Evolutionary conservation across 2,888 invertebrate genomes (phyloP).

Genomic region (Platycnemis pennipes): DNA sequence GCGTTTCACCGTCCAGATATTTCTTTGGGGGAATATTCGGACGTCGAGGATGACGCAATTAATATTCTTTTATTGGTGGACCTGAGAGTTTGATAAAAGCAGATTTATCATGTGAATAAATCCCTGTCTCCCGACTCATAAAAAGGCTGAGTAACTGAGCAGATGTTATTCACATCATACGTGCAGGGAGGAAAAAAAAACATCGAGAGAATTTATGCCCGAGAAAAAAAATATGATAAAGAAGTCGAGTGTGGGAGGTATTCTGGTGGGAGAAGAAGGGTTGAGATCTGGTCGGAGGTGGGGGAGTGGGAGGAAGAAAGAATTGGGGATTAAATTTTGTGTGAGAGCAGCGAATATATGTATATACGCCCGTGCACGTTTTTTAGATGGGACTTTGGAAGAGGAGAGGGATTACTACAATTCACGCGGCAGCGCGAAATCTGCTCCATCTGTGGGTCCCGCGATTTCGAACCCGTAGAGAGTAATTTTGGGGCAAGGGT

Average conservation of each 20-base stretch:
- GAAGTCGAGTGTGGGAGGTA: neutral
- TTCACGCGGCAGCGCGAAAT: neutral
- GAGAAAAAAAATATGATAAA: neutral
- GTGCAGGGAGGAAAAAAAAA: neutral
- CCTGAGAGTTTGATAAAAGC: constrained; percentile 16
- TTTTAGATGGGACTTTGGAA: neutral
- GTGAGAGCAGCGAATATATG: neutral
- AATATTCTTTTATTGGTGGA: neutral
- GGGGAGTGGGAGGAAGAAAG: neutral
- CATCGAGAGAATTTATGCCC: neutral
- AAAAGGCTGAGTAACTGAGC: constrained; percentile 4
- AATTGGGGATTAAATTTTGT: constrained; percentile 12
- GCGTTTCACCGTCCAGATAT: neutral
- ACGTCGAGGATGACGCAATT: neutral
- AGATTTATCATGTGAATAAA: neutral
- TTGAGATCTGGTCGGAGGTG: neutral
- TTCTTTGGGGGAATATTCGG: neutral
- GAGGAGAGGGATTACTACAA: neutral
- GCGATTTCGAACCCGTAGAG: neutral
- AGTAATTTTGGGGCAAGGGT: neutral
- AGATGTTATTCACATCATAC: neutral
- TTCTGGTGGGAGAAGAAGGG: neutral
- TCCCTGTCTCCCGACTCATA: neutral
- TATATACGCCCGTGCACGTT: neutral
- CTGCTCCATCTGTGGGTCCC: neutral